phyloP scores from a whole-genome alignment of 2,797 vertebrate species.

The Taeniopygia guttata region DNA sequence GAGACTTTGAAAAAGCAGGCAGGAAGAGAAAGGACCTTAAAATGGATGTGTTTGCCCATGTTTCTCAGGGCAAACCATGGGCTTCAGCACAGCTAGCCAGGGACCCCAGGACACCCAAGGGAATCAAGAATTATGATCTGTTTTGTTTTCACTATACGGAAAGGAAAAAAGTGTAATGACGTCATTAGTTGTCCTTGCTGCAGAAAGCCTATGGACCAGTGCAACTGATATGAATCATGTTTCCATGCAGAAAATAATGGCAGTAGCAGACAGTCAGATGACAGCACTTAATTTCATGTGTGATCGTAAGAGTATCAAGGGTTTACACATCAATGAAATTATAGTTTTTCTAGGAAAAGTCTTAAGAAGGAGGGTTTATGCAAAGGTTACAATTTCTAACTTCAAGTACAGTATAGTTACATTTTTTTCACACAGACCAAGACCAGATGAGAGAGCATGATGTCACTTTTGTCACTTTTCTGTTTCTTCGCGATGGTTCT shows the following conservation, averaged over 20 bases:
- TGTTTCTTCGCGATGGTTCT: not conserved
- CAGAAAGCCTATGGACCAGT: not conserved
- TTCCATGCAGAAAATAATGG: not conserved
- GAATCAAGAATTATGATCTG: not conserved
- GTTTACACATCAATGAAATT: not conserved
- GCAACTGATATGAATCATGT: not conserved
- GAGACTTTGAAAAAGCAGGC: not conserved
- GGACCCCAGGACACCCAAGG: not conserved
- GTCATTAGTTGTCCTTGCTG: not conserved
- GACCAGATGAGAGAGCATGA: not conserved
- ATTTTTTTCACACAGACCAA: not conserved
- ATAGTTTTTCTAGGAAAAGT: not conserved
- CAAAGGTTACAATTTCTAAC: not conserved
- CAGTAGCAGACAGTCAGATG: not conserved
- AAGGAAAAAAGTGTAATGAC: not conserved
- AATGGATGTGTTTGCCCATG: accelerated
- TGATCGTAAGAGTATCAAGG: not conserved
- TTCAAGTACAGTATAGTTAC: not conserved
- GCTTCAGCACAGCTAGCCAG: not conserved
- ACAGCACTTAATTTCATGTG: not conserved
- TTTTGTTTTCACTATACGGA: not conserved
- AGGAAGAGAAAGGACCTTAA: not conserved
- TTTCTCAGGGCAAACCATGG: not conserved
- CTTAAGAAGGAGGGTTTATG: not conserved
- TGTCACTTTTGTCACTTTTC: not conserved